Base-by-base conservation (phyloP, 2,113 vertebrate species). In the Lathamus discolor region DNA sequence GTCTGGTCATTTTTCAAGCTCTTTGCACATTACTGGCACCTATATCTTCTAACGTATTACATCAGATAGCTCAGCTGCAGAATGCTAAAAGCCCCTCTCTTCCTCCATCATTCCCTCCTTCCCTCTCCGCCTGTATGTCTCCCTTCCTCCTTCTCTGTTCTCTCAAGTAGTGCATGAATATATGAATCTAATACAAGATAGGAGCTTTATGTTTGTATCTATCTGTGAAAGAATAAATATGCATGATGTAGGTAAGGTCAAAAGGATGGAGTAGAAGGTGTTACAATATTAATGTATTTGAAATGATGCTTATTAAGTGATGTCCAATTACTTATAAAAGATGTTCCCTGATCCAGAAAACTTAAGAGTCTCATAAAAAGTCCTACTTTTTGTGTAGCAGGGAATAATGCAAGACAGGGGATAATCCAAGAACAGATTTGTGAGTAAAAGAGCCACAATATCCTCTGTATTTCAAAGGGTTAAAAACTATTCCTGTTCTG, bases 1-100 rank as follows among this genome's bases (percentile, higher is more conserved):
- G 89, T 93, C 94, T 96, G 96, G 88, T 95, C 95, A 92, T 98
- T 98, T 98, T 96, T 98, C 97, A 98, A 97, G 96, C 89, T 97
- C 97, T 95, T 63, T 95, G 92, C 94, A 73, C 93, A 72, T 91
- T 55, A 85, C 92, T 82, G 80, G 94, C 92, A 94, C 90, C 95
- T 88, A 64, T 79, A 80, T 86, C 93, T 81, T 90, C 91, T 61
- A 68, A 90, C 64, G 48, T 83, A 92, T 96, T 91, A 93, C 88
- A 88, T 51, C 77, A 81, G 96, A 70, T 74, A 85, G 70, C 54
- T 96, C 89, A 31, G 33, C 54, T 66, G 64, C 62, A 31, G 96
- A 97, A 97, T 97, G 70, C 96, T 96, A 92, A 98, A 95, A 91
- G 84, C 78, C 22, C 29, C 7, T 64, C 62, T 63, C 77, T 83